These are phyloP conservation scores for Gephyroberyx darwinii DNA, from an alignment of 2,797 vertebrate genomes.

Conservation along the genomic window DNA sequence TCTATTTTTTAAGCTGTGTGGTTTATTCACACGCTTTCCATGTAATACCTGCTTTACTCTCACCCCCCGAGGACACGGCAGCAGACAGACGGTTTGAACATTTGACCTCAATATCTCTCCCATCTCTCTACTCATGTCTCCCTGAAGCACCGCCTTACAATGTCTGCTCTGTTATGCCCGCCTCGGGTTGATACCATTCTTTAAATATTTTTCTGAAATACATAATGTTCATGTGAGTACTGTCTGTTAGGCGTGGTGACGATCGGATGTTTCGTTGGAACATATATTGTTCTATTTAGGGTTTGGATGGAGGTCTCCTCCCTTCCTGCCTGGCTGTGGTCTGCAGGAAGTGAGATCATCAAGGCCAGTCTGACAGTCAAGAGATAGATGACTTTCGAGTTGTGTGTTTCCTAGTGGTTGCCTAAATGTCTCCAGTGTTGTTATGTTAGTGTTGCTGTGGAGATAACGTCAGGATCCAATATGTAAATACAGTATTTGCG, in stretches of 20 bases:
- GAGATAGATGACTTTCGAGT: constrained; percentile 5
- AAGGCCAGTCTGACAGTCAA: constrained; percentile 33
- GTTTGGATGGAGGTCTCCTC: constrained; percentile 50
- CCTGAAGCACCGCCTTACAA: constrained; percentile 38
- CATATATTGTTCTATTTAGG: constrained; percentile 72
- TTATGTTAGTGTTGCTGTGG: background rate
- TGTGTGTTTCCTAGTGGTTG: constrained; percentile 12
- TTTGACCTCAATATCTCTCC: constrained; percentile 40
- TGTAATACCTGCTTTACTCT: constrained; percentile 43
- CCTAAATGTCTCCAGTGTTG: background rate
- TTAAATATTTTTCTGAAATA: constrained; percentile 39
- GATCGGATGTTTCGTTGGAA: constrained; percentile 7
- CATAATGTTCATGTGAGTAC: background rate
- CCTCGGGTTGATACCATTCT: constrained; percentile 17
- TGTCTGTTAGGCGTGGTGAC: background rate
- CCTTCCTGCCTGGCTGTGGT: constrained; percentile 73
- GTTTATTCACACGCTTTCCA: constrained; percentile 59
- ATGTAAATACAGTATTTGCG: constrained; percentile 69
- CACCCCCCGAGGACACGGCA: background rate
- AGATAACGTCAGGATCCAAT: constrained; percentile 8
- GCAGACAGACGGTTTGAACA: constrained; percentile 34
- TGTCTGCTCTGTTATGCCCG: constrained; percentile 21
- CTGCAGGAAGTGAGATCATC: constrained; percentile 71
- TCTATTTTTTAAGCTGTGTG: constrained; percentile 55
- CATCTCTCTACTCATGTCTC: background rate